A percentile compares a stretch with the other conserved stretches of the same genome.
Evolutionary conservation across 2,113 vertebrate species (phyloP).

Genomic region (Tursiops truncatus): DNA sequence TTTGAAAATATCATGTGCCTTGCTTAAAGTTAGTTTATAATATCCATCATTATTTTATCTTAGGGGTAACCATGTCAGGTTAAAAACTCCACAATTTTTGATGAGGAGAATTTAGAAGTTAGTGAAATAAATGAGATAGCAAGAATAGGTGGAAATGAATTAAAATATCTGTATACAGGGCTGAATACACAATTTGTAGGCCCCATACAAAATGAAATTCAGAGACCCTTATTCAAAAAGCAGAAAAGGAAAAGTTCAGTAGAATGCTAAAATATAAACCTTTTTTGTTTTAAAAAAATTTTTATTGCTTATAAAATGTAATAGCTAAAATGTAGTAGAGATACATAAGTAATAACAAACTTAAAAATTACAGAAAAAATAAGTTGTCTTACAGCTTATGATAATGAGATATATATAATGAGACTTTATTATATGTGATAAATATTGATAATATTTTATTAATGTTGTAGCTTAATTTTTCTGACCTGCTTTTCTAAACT

Average conservation of each 20-base stretch:
- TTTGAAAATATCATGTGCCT: neutral
- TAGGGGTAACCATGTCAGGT: neutral
- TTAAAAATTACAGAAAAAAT: neutral
- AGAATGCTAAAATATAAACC: neutral
- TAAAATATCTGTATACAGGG: neutral
- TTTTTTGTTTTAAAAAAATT: neutral
- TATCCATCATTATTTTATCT: neutral
- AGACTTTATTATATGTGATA: neutral
- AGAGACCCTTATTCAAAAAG: neutral
- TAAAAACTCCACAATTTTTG: conserved; percentile 12
- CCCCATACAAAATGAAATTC: neutral
- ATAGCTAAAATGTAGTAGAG: neutral
- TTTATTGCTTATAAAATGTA: neutral
- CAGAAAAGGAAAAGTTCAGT: neutral
- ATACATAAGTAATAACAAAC: neutral
- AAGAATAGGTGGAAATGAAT: neutral
- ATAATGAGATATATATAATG: neutral
- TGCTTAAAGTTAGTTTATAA: neutral
- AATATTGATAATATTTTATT: neutral
- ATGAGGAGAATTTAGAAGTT: neutral
- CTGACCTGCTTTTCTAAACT: neutral
- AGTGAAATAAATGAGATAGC: neutral
- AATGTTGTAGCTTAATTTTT: neutral
- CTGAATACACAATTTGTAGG: neutral
- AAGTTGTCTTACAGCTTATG: neutral